phyloP scores from a whole-genome alignment of 2,113 vertebrate species.

The Triplophysa dalaica region DNA sequence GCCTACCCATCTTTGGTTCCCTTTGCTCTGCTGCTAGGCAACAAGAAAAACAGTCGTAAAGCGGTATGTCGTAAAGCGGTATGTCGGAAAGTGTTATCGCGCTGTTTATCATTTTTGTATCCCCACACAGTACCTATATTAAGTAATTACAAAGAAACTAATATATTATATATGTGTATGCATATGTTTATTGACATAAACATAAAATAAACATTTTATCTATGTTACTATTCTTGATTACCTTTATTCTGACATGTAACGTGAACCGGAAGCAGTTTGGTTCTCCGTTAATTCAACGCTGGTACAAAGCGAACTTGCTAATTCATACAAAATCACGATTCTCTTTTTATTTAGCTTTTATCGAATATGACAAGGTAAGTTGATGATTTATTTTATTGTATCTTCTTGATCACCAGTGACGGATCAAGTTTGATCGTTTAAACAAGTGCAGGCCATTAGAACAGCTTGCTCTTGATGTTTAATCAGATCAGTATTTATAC shows the following conservation, averaged over 20 bases:
- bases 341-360: neutral
- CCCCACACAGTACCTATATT: neutral
- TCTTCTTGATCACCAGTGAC: neutral
- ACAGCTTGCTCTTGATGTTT: neutral
- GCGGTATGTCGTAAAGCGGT: neutral
- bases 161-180: neutral
- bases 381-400: neutral
- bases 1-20: constrained; percentile 5
- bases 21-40: constrained; percentile 64
- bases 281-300: neutral
- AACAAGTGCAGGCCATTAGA: neutral
- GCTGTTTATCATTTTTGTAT: neutral
- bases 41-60: constrained; percentile 60
- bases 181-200: neutral
- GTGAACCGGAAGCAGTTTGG: constrained; percentile 42
- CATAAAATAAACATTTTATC: neutral
- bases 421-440: neutral
- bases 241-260: neutral
- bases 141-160: neutral
- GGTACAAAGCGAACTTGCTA: neutral
- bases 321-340: neutral
- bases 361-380: constrained; percentile 49
- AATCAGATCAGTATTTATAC: neutral
- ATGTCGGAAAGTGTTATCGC: neutral
- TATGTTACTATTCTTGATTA: neutral